phyloP scores from a whole-genome alignment of 1,140 invertebrate species.

The Caenorhabditis latens region DNA sequence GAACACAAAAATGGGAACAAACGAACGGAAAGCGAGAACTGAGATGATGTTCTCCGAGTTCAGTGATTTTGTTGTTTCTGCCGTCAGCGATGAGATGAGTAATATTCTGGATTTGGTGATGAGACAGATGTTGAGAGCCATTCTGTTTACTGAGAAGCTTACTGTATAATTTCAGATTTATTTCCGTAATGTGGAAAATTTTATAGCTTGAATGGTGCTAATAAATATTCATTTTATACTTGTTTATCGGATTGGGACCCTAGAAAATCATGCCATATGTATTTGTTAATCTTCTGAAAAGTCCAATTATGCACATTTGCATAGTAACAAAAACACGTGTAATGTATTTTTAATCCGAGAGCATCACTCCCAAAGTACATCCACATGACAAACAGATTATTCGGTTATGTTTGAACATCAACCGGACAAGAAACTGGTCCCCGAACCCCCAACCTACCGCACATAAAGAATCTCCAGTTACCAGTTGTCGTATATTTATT shows the following conservation, averaged over 20 bases:
- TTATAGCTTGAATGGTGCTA: not conserved
- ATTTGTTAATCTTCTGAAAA: too few species aligned
- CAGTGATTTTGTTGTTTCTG: constrained; percentile 58
- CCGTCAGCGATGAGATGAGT: constrained; percentile 57
- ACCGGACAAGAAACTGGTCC: constrained; percentile 34
- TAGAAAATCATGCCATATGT: too few species aligned
- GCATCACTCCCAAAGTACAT: too few species aligned
- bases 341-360: not conserved
- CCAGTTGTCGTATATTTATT: constrained; percentile 34
- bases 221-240: not conserved
- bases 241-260: too few species aligned
- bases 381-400: constrained; percentile 31
- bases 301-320: too few species aligned
- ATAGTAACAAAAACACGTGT: not conserved
- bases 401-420: not conserved
- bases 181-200: not conserved
- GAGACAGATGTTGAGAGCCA: constrained; percentile 57
- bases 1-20: constrained; percentile 44
- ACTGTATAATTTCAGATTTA: constrained; percentile 19
- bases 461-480: constrained; percentile 20
- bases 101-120: constrained; percentile 56
- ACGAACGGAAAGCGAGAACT: constrained; percentile 57
- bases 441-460: not conserved
- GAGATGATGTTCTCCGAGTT: constrained; percentile 59
- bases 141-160: constrained; percentile 60